Conservation (phyloP, 2,797 vertebrate genomes). For the Gorsachius magnificus region DNA sequence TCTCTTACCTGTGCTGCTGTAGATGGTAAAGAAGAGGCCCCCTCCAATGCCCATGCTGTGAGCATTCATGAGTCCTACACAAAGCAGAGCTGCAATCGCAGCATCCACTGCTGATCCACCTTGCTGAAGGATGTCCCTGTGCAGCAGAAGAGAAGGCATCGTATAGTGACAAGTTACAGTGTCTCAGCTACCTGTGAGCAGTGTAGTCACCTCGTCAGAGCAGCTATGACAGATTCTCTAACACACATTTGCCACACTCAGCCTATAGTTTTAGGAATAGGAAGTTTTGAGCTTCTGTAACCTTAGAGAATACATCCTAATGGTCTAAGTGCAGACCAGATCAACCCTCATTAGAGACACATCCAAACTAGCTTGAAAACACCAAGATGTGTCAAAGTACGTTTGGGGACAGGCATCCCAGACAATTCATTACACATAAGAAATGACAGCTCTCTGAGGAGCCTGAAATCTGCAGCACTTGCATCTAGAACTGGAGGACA, state of each 20-base stretch:
- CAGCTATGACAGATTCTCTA: not conserved
- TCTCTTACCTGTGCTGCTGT: conserved; percentile 82
- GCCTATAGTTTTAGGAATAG: not conserved
- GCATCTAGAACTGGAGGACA: not conserved
- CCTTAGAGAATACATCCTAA: not conserved
- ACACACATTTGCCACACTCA: not conserved
- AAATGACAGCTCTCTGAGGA: not conserved
- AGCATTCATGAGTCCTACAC: conserved; percentile 87
- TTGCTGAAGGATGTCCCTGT: conserved; percentile 84
- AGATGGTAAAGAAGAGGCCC: conserved; percentile 90
- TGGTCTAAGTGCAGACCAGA: not conserved
- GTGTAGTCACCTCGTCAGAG: not conserved
- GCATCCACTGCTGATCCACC: conserved; percentile 91
- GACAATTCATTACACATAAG: not conserved
- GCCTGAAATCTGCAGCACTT: not conserved
- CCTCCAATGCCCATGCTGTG: conserved; percentile 97
- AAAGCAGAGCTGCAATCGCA: conserved; percentile 88
- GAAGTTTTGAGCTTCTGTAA: not conserved
- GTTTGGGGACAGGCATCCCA: not conserved
- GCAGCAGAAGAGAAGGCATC: not conserved
- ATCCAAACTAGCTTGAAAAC: not conserved
- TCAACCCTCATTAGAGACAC: not conserved
- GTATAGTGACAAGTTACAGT: not conserved
- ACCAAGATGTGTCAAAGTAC: not conserved
- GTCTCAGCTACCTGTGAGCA: not conserved